phyloP scores from a whole-genome alignment of 2,113 vertebrate genomes.

The Seriola rivoliana region DNA sequence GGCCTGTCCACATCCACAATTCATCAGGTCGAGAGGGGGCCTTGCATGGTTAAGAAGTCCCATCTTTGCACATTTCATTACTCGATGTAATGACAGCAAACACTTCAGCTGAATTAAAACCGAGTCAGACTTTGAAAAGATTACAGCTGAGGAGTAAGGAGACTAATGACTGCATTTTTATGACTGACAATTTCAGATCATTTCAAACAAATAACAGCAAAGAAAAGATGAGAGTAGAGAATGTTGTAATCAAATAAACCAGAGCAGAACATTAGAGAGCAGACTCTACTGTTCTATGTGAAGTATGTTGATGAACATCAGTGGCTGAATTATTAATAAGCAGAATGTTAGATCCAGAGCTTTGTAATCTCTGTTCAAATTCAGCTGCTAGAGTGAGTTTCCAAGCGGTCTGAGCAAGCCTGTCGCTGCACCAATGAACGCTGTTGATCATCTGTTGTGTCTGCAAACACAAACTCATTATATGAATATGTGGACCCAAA shows the following conservation, averaged over 20 bases:
- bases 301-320: constrained; percentile 19
- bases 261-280: not conserved
- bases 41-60: too few relatives aligned
- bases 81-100: too few relatives aligned
- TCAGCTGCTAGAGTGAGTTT: constrained; percentile 25
- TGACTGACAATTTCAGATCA: too few relatives aligned
- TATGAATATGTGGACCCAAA: not conserved
- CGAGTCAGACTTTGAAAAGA: too few relatives aligned
- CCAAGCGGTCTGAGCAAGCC: constrained; percentile 23
- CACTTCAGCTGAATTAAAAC: too few relatives aligned
- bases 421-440: not conserved
- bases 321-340: constrained; percentile 43
- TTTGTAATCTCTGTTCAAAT: constrained; percentile 7
- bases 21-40: too few relatives aligned
- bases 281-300: not conserved
- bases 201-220: not conserved
- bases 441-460: not conserved
- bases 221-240: not conserved
- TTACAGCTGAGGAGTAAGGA: too few relatives aligned
- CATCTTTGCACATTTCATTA: too few relatives aligned
- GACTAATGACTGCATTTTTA: too few relatives aligned
- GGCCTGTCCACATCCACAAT: too few relatives aligned
- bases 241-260: not conserved
- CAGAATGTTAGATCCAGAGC: constrained; percentile 12
- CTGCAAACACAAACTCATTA: constrained; percentile 14